Percentiles rank a stretch among this genome's conserved stretches.
phyloP scores from a whole-genome alignment of 2,888 invertebrate genomes.

The Rhamnusium bicolor region DNA sequence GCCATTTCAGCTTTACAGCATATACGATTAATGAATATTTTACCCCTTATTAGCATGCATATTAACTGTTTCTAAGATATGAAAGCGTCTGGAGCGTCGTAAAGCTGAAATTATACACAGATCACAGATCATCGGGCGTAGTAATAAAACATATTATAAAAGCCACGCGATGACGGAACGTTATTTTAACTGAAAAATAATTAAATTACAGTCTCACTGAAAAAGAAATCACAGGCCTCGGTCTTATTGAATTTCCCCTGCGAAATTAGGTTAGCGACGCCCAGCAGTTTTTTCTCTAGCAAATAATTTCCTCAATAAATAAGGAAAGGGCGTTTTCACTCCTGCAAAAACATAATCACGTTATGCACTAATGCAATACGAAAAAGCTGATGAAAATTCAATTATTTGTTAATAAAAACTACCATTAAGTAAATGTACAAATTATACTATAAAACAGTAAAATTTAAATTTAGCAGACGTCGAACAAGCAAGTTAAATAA shows the following conservation, averaged over 20 bases:
- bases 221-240: constrained; percentile 21
- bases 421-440: too few species aligned
- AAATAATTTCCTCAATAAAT: constrained; percentile 33
- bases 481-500: too few species aligned
- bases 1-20: not conserved
- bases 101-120: not conserved
- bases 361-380: constrained; percentile 20
- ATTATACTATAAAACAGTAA: too few species aligned
- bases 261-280: constrained; percentile 33
- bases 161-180: not conserved
- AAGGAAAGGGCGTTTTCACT: constrained; percentile 12
- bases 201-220: constrained; percentile 18
- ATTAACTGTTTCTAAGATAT: constrained; percentile 16
- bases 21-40: constrained; percentile 38
- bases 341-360: constrained; percentile 11
- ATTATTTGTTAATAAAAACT: too few species aligned
- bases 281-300: constrained; percentile 17
- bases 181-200: constrained; percentile 20
- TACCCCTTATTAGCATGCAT: constrained; percentile 36
- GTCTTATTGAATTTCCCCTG: constrained; percentile 30
- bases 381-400: not conserved
- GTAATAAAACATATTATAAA: not conserved
- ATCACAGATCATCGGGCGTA: not conserved
- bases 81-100: not conserved
- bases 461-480: too few species aligned